Base-by-base conservation (phyloP, 53 echinoderm and acorn worm species). In the Holothuria leucospilota region DNA sequence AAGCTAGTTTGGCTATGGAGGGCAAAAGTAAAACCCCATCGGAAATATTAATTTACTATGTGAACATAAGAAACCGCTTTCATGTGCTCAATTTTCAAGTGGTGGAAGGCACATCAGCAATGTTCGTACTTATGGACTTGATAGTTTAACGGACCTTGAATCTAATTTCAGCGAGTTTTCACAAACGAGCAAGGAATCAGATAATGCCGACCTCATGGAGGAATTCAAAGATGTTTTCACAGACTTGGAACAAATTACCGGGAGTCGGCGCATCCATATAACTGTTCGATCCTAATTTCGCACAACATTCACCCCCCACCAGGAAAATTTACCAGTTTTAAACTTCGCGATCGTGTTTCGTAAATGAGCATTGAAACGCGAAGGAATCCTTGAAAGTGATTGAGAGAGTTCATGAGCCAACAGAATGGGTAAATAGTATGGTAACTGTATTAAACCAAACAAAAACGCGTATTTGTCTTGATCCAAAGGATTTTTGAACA, bases 301-400 rank as follows among this genome's bases (percentile, higher is more conserved):
- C 39, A 18, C 90, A 85, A 0, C 18, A 40, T 87, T 25, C 87
- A 90, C n/a, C n/a, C n/a, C 49, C 53, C 90, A 69, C 90, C 90
- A 5, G 13, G 87, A 6, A 90, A 77, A 81, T n/a, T 71, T 87
- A 9, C 90, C 90, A 39, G 82, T n/a, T n/a, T 90, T 7, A 62
- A 86, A 15, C 71, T 90, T 11, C 59, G 90, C 18, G 23, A 62
- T 9, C 61, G 51, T 4, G 59, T n/a, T 90, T 23, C 68, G 51
- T 62, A 62, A 11, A 20, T n/a, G 81, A 86, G 69, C 70, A n/a
- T 86, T 3, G 18, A 87, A n/a, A n/a, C n/a, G 9, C 66, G 90
- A 62, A 86, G 87, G 86, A 86, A 64, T 51, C 51, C 6, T 83
- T 91, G 5, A 70, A 60, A 16, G 87, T 91, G 5, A 74, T 91